Evolutionary conservation across 2,113 vertebrate species (phyloP).

Genomic region (Ornithorhynchus anatinus): DNA sequence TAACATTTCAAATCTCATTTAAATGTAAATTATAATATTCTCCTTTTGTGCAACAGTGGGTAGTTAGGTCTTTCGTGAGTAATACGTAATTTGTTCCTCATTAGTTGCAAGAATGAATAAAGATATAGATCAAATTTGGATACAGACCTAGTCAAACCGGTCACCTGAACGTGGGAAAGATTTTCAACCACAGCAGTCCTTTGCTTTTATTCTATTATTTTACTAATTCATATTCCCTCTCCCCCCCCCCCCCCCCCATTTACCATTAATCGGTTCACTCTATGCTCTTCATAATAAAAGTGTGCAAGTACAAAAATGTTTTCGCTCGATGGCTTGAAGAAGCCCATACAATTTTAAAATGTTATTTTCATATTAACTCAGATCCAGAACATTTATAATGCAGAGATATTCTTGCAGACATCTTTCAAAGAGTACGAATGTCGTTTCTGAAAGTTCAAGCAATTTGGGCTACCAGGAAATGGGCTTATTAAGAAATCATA

Average conservation of each 20-base stretch:
- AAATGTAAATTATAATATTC: slow-evolving; percentile 87
- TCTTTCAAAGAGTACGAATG: slow-evolving; percentile 6
- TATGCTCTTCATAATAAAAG: slow-evolving; percentile 32
- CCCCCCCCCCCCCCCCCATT: too few relatives aligned
- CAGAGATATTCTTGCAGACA: background rate
- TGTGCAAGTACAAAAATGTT: slow-evolving; percentile 33
- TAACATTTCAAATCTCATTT: slow-evolving; percentile 87
- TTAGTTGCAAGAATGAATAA: slow-evolving; percentile 68
- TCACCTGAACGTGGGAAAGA: slow-evolving; percentile 44
- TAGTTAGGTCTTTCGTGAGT: slow-evolving; percentile 81
- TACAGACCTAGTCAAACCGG: slow-evolving; percentile 56
- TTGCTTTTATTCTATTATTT: slow-evolving; percentile 45
- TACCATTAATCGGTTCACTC: slow-evolving; percentile 30
- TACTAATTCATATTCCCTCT: slow-evolving; percentile 51
- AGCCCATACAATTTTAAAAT: slow-evolving; percentile 20
- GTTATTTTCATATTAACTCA: slow-evolving; percentile 9
- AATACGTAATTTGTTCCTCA: slow-evolving; percentile 79
- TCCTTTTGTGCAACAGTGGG: slow-evolving; percentile 71
- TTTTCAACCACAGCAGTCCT: slow-evolving; percentile 8
- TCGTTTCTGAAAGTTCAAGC: slow-evolving; percentile 4
- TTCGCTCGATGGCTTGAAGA: slow-evolving; percentile 29
- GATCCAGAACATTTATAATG: slow-evolving; percentile 25
- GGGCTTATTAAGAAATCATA: background rate
- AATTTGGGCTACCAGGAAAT: background rate
- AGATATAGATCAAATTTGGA: slow-evolving; percentile 66